Base-by-base conservation (phyloP, 2,888 invertebrate species). In the Nomada lathburiana region DNA sequence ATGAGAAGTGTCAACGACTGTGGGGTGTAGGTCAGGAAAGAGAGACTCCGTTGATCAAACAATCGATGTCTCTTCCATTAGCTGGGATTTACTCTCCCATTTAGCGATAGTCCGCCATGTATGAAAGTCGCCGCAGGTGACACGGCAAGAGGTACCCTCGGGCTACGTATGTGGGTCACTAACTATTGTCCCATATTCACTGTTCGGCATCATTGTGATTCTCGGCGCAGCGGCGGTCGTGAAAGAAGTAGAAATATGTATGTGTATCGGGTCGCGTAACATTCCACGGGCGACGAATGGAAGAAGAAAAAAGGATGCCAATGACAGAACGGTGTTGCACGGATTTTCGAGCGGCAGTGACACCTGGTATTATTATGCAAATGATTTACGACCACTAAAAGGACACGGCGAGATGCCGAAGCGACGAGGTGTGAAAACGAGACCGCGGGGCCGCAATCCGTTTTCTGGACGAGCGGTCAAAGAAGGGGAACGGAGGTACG, bases 11-110 rank as follows among this genome's bases (percentile, higher is more conserved):
- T 92, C 91, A 92, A 92, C 90, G 91, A 88, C 90, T 91, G 89
- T 89, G 88, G 92, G 92, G 93, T 93, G 91, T 92, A 92, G 93
- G 93, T 93, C 93, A 93, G 92, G 92, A 92, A 89, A 89, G 86
- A 90, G 87, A 89, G 82, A 78, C 78, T 84, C 89, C 89, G 89
- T 91, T 93, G 91, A 91, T 92, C 93, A 93, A 93, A 93, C 91
- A 93, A 83, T 90, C 89, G 91, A 92, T 92, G 92, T 92, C 93
- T 92, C 92, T 93, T 93, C 93, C 93, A 93, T 93, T 93, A 92
- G 92, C 89, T 91, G 81, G 90, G 91, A 93, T 93, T 93, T 91
- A 92, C 93, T 92, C 92, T 93, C 89, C 89, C 91, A 92, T 92
- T 93, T 93, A 93, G 92, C 93, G 92, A 93, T 89, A 89, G 90